Evolutionary conservation across 92 coral and sea anemone genomes (phyloP).

Genomic region (Porites rus): DNA sequence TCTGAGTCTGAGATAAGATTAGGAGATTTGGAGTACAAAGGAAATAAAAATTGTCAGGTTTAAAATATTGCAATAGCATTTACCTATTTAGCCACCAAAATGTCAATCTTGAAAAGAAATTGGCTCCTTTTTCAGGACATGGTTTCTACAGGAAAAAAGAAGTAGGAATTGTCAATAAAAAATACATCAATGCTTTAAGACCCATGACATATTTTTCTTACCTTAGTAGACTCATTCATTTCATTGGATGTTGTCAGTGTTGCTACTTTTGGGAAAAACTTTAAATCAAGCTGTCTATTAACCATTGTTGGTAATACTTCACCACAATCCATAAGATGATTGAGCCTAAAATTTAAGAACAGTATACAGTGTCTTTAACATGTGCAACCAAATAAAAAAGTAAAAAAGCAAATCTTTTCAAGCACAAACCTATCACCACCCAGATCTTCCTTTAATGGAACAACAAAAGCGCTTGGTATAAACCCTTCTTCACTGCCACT

Average conservation of each 20-base stretch:
- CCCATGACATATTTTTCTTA: not conserved
- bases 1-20: no score
- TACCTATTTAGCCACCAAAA: slow-evolving; percentile 97
- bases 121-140: slow-evolving; percentile 87
- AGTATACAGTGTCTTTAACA: not conserved
- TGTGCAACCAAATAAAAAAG: not conserved
- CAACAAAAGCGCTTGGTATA: slow-evolving; percentile 77
- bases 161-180: not conserved
- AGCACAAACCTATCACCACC: slow-evolving; percentile 74
- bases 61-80: not conserved
- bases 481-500: slow-evolving; percentile 73
- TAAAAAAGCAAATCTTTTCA: not conserved
- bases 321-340: slow-evolving; percentile 52
- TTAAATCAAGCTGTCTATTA: slow-evolving; percentile 33
- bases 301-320: slow-evolving; percentile 43
- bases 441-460: slow-evolving; percentile 75
- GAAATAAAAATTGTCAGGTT: no score
- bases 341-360: slow-evolving; percentile 37
- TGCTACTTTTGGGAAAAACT: slow-evolving; percentile 51
- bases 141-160: slow-evolving; percentile 58
- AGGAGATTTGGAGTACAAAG: no score
- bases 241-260: slow-evolving; percentile 10
- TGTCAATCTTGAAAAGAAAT: slow-evolving; percentile 80
- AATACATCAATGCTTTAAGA: not conserved
- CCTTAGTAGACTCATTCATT: slow-evolving; percentile 13